Conservation (phyloP, 2,113 vertebrate species). For the Anseranas semipalmata region DNA sequence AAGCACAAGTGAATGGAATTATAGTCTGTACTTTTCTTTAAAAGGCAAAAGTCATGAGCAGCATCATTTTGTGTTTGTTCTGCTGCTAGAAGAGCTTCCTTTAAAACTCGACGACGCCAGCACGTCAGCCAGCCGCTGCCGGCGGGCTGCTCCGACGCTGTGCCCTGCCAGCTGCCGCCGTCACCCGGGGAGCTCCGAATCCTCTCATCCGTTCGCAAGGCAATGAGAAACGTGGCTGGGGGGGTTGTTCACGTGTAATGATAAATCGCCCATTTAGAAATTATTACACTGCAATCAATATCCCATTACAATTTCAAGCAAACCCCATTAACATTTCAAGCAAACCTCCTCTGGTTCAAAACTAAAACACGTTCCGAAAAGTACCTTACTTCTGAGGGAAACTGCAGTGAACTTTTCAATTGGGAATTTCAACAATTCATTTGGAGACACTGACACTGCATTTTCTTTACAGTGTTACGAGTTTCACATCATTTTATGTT, state of each 20-base stretch:
- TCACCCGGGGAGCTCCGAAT: background rate
- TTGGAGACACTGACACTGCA: background rate
- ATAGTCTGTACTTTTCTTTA: background rate
- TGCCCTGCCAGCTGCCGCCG: too few relatives aligned
- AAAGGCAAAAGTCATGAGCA: background rate
- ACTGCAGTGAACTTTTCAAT: accelerated
- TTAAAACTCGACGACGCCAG: background rate
- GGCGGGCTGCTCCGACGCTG: too few relatives aligned
- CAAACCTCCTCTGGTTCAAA: background rate
- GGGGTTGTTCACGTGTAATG: background rate
- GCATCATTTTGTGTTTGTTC: background rate
- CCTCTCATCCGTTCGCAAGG: background rate
- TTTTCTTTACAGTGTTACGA: background rate
- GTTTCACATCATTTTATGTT: background rate
- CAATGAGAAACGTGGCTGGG: background rate
- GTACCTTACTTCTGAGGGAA: background rate
- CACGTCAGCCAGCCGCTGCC: background rate
- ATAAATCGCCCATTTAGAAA: background rate
- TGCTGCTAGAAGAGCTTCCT: background rate
- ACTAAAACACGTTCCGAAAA: background rate
- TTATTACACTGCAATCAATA: background rate
- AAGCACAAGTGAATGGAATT: background rate
- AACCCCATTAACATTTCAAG: background rate
- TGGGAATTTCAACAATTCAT: background rate
- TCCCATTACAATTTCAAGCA: background rate